Percentiles rank a stretch among this genome's conserved stretches.
These are phyloP conservation scores for Gambusia yucatana DNA, from an alignment of 2,797 vertebrate genomes.

Conservation along the genomic window DNA sequence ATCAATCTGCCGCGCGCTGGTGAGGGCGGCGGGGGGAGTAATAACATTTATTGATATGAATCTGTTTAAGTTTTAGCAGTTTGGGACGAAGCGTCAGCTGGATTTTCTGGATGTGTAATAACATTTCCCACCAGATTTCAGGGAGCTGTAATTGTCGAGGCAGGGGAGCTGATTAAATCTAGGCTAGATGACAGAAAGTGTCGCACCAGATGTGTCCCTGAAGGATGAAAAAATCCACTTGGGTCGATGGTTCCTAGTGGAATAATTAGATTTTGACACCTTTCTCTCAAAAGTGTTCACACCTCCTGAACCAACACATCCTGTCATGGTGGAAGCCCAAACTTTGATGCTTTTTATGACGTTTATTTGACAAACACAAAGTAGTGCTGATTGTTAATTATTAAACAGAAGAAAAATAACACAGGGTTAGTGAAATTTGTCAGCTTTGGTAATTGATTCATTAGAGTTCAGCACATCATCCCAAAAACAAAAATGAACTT, in stretches of 20 bases:
- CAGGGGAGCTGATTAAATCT: neutral
- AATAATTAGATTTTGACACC: neutral
- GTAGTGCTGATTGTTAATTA: neutral
- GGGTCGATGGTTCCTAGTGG: neutral
- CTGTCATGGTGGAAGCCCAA: neutral
- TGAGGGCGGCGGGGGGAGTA: conserved; percentile 10
- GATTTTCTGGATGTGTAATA: neutral
- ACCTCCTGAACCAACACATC: neutral
- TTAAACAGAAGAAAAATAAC: neutral
- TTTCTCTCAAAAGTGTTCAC: neutral
- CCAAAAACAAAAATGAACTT: neutral
- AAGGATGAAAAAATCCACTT: neutral
- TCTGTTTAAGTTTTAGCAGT: conserved; percentile 36
- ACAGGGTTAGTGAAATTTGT: neutral
- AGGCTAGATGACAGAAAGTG: neutral
- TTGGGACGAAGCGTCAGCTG: neutral
- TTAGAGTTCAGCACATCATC: neutral
- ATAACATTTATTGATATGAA: conserved; percentile 44
- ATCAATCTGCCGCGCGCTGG: conserved; percentile 24
- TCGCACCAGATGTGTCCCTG: neutral
- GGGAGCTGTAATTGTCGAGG: neutral
- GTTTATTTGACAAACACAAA: neutral
- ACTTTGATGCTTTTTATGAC: neutral
- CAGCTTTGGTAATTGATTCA: too few species aligned
- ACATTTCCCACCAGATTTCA: conserved; percentile 8